Percentiles rank a stretch among this genome's conserved stretches.
Evolutionary conservation across 2,113 vertebrate species (phyloP).

Genomic region (Gambusia affinis): DNA sequence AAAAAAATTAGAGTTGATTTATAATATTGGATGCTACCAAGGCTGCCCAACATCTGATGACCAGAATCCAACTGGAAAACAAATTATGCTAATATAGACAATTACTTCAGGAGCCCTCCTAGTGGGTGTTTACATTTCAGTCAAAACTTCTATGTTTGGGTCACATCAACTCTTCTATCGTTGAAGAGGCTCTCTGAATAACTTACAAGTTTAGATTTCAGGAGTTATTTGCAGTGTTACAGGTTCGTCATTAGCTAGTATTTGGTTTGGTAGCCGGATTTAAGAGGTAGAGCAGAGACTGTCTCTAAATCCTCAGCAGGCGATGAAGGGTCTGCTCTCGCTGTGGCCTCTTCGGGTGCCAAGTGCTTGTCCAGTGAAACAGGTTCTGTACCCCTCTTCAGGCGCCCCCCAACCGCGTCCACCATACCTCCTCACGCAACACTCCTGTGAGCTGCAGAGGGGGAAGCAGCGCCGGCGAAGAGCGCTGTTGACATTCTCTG

Average conservation of each 20-base stretch:
- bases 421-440: slow-evolving; percentile 15
- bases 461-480: slow-evolving; percentile 24
- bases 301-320: slow-evolving; percentile 31
- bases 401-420: not conserved
- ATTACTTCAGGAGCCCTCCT: slow-evolving; percentile 18
- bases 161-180: not conserved
- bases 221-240: slow-evolving; percentile 37
- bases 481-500: slow-evolving; percentile 68
- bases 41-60: slow-evolving; percentile 39
- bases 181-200: slow-evolving; percentile 22
- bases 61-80: slow-evolving; percentile 5
- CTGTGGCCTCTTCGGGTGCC: slow-evolving; percentile 50
- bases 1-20: slow-evolving; percentile 24
- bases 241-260: slow-evolving; percentile 61
- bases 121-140: slow-evolving; percentile 29
- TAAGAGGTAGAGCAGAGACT: slow-evolving; percentile 13
- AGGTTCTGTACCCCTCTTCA: slow-evolving; percentile 48
- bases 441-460: slow-evolving; percentile 34
- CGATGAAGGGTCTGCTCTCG: slow-evolving; percentile 43
- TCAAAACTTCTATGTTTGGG: not conserved
- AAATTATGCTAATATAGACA: slow-evolving; percentile 53
- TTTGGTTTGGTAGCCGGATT: slow-evolving; percentile 58
- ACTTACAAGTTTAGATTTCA: slow-evolving; percentile 37
- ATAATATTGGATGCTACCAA: slow-evolving; percentile 11
- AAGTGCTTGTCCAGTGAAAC: slow-evolving; percentile 64